phyloP scores from a whole-genome alignment of 1,140 invertebrate genomes.

The Temnothorax curvispinosus region DNA sequence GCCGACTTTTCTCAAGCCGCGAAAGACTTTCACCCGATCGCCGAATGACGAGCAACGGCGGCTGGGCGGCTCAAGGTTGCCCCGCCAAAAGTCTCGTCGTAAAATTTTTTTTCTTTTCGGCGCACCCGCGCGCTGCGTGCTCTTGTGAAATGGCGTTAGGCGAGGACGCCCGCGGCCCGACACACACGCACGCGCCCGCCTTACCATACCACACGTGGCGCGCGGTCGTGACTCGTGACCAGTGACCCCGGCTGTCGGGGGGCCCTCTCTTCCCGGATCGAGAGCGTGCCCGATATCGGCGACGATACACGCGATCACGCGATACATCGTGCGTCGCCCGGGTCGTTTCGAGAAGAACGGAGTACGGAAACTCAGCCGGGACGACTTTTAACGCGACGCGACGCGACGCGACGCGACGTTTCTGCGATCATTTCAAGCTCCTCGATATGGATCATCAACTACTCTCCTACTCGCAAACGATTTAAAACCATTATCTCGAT shows the following conservation, averaged over 20 bases:
- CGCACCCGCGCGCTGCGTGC: conserved; percentile 55
- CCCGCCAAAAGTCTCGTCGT: conserved; percentile 64
- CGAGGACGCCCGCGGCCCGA: background rate
- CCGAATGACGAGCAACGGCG: conserved; percentile 44
- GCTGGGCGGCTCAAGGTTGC: conserved; percentile 60
- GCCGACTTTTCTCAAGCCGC: conserved; percentile 52
- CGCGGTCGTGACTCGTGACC: conserved; percentile 20
- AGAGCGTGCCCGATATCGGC: background rate
- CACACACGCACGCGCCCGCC: background rate
- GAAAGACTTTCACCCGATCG: conserved; percentile 67
- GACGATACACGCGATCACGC: background rate
- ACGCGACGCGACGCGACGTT: too few relatives aligned
- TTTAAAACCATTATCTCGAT: background rate
- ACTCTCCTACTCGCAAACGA: background rate
- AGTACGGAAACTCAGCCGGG: background rate
- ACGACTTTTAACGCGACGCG: background rate
- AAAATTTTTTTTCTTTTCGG: conserved; percentile 61
- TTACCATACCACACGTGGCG: background rate
- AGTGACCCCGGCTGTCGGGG: background rate
- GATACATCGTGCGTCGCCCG: too few relatives aligned
- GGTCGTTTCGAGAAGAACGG: background rate
- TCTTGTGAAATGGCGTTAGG: conserved; percentile 66
- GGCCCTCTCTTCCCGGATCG: background rate
- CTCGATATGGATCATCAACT: background rate
- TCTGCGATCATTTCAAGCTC: too few relatives aligned